Evolutionary conservation across 2,888 invertebrate species (phyloP).

Genomic region (Trichogramma evanescens): DNA sequence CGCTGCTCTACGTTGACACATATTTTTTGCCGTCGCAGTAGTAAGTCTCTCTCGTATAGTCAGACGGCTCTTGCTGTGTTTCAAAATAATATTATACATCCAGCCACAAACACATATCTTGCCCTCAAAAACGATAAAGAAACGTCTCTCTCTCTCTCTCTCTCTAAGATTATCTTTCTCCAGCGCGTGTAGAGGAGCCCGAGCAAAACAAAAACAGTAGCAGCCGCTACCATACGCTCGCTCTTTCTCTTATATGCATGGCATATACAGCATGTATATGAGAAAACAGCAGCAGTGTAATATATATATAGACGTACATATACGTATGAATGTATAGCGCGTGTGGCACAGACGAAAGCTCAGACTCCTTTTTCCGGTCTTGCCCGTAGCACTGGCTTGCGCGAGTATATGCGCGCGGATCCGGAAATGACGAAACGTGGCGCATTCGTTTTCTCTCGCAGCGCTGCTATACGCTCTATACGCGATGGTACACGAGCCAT

Average conservation of each 20-base stretch:
- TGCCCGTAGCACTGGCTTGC: too few species aligned
- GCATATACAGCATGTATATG: neutral
- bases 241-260: too few species aligned
- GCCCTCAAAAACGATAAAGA: too few species aligned
- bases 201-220: constrained; percentile 14
- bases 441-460: constrained; percentile 6
- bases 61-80: too few species aligned
- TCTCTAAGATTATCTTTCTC: too few species aligned
- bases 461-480: neutral
- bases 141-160: too few species aligned
- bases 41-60: too few species aligned
- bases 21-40: too few species aligned
- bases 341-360: neutral
- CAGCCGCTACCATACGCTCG: too few species aligned
- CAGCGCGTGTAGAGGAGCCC: neutral
- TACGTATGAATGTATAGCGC: neutral
- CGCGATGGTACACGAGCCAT: constrained; percentile 4
- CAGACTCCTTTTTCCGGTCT: constrained; percentile 3
- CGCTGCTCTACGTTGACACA: too few species aligned
- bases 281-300: neutral
- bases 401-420: neutral
- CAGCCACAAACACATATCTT: too few species aligned
- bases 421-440: constrained; percentile 20
- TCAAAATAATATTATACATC: too few species aligned
- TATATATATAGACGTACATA: constrained; percentile 3